These are phyloP conservation scores for Epistrophe grossulariae DNA, from an alignment of 2,888 invertebrate species.

Conservation along the genomic window DNA sequence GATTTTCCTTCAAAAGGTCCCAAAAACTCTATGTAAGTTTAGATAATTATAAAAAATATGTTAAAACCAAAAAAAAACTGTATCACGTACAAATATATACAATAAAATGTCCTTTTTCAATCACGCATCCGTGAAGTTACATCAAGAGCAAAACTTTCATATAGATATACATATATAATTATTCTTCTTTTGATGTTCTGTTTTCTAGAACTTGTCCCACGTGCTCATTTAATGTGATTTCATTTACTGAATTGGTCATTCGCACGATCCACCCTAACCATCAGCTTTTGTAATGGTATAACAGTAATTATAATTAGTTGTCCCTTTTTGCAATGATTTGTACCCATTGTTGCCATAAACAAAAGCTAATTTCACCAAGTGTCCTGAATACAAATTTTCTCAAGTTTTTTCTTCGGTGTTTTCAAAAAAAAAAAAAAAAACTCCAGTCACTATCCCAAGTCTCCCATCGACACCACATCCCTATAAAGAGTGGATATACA, in stretches of 20 bases:
- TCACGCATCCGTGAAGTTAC: slow-evolving; percentile 14
- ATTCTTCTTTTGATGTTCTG: slow-evolving; percentile 59
- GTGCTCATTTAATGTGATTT: slow-evolving; percentile 61
- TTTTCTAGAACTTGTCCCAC: slow-evolving; percentile 49
- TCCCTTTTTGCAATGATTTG: slow-evolving; percentile 66
- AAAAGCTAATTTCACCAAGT: slow-evolving; percentile 74
- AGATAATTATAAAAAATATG: not conserved
- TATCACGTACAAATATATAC: slow-evolving; percentile 5
- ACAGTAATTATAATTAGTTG: slow-evolving; percentile 72
- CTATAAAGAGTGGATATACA: not conserved
- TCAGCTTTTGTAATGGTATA: slow-evolving; percentile 16
- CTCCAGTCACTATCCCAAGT: slow-evolving; percentile 12
- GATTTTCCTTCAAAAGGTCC: too few relatives aligned
- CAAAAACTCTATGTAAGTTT: too few relatives aligned
- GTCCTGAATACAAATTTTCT: slow-evolving; percentile 73
- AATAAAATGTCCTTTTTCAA: slow-evolving; percentile 12
- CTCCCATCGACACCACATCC: slow-evolving; percentile 1
- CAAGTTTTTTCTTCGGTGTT: slow-evolving; percentile 22
- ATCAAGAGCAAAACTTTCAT: slow-evolving; percentile 9
- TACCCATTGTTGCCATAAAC: slow-evolving; percentile 73
- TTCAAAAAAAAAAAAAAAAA: slow-evolving; percentile 14
- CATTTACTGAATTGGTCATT: slow-evolving; percentile 71
- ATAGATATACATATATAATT: not conserved
- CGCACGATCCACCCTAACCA: slow-evolving; percentile 64
- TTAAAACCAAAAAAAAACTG: not conserved